These are phyloP conservation scores for Cylloceria caligata DNA, from an alignment of 2,888 invertebrate species.

Conservation along the genomic window DNA sequence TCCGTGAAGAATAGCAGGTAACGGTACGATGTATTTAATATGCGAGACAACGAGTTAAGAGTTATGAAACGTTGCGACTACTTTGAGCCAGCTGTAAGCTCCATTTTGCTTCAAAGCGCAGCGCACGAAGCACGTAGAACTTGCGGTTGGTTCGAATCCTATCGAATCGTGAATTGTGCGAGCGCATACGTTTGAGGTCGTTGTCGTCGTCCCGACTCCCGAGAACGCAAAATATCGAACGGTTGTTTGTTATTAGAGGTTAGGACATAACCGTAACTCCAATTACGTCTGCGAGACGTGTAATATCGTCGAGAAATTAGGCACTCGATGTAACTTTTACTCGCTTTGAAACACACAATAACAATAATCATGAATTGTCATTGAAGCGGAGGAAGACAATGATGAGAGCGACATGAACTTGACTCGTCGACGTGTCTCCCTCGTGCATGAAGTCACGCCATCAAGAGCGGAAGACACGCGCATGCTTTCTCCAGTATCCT, in stretches of 20 bases:
- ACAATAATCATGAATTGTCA: conserved; percentile 69
- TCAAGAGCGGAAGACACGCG: not conserved
- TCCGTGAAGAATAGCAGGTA: conserved; percentile 36
- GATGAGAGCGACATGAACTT: conserved; percentile 81
- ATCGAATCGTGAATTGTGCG: not conserved
- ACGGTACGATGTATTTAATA: conserved; percentile 62
- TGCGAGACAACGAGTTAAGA: conserved; percentile 60
- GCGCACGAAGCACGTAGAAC: not conserved
- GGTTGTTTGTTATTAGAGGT: conserved; percentile 47
- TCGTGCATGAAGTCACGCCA: not conserved
- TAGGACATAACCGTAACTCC: conserved; percentile 14
- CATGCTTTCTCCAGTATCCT: not conserved
- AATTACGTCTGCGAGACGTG: conserved; percentile 28
- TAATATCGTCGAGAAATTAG: conserved; percentile 35
- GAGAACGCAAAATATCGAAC: conserved; percentile 47
- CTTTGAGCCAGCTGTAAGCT: conserved; percentile 50
- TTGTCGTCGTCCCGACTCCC: not conserved
- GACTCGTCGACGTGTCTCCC: conserved; percentile 65
- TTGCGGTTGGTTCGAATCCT: not conserved
- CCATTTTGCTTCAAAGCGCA: conserved; percentile 33
- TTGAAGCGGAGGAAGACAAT: conserved; percentile 73
- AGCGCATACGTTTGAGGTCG: conserved; percentile 6
- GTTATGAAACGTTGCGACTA: conserved; percentile 62
- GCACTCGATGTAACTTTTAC: conserved; percentile 27
- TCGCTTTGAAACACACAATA: conserved; percentile 37